Evolutionary conservation across 2,113 vertebrate genomes (phyloP).

Genomic region (Regulus satrapa): DNA sequence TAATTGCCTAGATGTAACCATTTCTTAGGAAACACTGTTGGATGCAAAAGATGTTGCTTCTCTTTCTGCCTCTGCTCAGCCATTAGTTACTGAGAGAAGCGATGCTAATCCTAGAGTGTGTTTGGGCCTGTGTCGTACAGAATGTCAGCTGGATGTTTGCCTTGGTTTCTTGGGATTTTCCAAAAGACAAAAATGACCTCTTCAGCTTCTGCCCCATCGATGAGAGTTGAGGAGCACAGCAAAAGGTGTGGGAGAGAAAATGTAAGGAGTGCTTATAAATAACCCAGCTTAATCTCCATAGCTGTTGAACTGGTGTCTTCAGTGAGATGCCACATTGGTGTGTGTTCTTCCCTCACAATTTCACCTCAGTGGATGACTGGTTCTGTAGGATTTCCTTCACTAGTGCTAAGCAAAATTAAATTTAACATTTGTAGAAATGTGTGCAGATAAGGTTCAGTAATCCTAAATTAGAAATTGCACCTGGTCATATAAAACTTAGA

Average conservation of each 20-base stretch:
- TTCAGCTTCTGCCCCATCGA: background rate
- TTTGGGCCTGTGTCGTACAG: background rate
- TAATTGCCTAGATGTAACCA: background rate
- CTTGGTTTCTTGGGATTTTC: background rate
- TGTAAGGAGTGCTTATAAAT: background rate
- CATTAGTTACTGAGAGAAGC: background rate
- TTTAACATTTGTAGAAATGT: background rate
- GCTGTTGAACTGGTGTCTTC: background rate
- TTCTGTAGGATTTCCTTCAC: background rate
- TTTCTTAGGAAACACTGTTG: background rate
- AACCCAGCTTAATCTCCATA: background rate
- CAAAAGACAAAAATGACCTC: background rate
- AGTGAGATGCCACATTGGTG: background rate
- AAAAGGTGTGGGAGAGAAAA: background rate
- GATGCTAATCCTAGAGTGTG: fast-evolving
- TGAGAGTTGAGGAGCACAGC: background rate
- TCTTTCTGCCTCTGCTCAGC: background rate
- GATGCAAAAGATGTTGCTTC: background rate
- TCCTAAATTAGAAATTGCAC: background rate
- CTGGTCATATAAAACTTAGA: background rate
- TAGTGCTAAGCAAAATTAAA: background rate
- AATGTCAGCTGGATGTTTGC: background rate
- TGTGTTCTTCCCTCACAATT: background rate
- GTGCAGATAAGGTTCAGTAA: background rate
- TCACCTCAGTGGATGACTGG: background rate